Conservation (phyloP, 2,888 invertebrate genomes). For the Leucoma salicis region DNA sequence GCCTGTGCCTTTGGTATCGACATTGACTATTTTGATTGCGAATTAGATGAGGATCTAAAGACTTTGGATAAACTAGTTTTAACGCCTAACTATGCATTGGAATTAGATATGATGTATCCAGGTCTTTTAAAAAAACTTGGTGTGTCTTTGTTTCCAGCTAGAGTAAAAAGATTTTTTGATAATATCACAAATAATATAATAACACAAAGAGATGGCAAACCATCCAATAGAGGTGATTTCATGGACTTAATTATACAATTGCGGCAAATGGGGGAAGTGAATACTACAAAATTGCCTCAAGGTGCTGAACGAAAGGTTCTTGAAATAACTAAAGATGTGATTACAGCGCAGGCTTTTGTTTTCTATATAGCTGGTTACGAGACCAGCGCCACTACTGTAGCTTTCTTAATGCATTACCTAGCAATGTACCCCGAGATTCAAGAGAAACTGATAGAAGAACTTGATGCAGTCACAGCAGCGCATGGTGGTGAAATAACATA, state of each 20-base stretch:
- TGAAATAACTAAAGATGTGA: slow-evolving; percentile 47
- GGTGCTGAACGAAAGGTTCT: slow-evolving; percentile 18
- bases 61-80: slow-evolving; percentile 28
- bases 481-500: slow-evolving; percentile 52
- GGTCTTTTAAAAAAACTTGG: slow-evolving; percentile 44
- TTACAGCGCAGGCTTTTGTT: slow-evolving; percentile 62
- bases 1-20: slow-evolving; percentile 2
- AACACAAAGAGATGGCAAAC: slow-evolving; percentile 40
- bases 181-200: slow-evolving; percentile 37
- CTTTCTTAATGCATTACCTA: slow-evolving; percentile 54
- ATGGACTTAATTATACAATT: slow-evolving; percentile 53
- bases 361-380: slow-evolving; percentile 71
- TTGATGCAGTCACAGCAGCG: slow-evolving; percentile 44
- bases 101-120: slow-evolving; percentile 49
- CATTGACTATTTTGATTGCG: not conserved
- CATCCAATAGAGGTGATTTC: slow-evolving; percentile 47
- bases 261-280: slow-evolving; percentile 37
- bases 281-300: slow-evolving; percentile 17
- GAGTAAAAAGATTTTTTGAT: slow-evolving; percentile 36
- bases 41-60: not conserved
- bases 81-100: slow-evolving; percentile 17
- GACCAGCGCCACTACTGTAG: slow-evolving; percentile 62
- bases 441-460: slow-evolving; percentile 45
- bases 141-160: slow-evolving; percentile 35
- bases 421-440: slow-evolving; percentile 57